A percentile compares a stretch with the other conserved stretches of the same genome.
These are phyloP conservation scores for Baryphthengus martii DNA, from an alignment of 2,113 vertebrate genomes.

Conservation along the genomic window DNA sequence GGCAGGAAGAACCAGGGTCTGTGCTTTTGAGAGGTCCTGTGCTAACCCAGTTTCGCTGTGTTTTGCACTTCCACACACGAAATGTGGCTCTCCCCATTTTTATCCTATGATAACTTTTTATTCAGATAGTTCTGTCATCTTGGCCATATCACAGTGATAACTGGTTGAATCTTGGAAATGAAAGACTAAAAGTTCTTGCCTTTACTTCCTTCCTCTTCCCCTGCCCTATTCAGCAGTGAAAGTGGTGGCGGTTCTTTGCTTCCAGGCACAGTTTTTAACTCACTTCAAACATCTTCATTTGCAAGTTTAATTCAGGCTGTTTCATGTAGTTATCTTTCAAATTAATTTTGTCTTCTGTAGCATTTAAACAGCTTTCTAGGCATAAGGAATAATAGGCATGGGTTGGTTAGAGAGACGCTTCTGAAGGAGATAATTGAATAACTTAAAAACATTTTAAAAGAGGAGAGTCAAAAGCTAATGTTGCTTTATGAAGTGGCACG, in stretches of 20 bases:
- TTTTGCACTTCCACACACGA: not conserved
- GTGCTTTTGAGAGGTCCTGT: not conserved
- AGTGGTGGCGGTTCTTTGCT: not conserved
- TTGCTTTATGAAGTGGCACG: not conserved
- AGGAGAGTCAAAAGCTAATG: not conserved
- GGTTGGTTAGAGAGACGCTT: not conserved
- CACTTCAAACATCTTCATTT: constrained; percentile 46
- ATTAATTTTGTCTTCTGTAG: constrained; percentile 36
- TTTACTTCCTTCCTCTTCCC: not conserved
- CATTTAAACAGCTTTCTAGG: constrained; percentile 24
- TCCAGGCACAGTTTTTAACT: constrained; percentile 54
- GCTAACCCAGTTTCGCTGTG: not conserved
- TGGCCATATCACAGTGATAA: not conserved
- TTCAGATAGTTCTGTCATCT: not conserved
- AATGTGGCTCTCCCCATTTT: not conserved
- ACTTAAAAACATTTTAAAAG: not conserved
- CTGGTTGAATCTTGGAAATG: not conserved
- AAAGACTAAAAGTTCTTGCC: not conserved
- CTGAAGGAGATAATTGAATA: constrained; percentile 43
- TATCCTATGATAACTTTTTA: not conserved
- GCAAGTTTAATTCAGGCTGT: constrained; percentile 50
- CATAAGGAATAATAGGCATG: not conserved
- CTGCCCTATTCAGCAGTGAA: not conserved
- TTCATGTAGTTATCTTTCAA: constrained; percentile 46
- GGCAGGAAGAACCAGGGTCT: not conserved